phyloP scores from a whole-genome alignment of 2,113 vertebrate genomes.

The Perca flavescens region DNA sequence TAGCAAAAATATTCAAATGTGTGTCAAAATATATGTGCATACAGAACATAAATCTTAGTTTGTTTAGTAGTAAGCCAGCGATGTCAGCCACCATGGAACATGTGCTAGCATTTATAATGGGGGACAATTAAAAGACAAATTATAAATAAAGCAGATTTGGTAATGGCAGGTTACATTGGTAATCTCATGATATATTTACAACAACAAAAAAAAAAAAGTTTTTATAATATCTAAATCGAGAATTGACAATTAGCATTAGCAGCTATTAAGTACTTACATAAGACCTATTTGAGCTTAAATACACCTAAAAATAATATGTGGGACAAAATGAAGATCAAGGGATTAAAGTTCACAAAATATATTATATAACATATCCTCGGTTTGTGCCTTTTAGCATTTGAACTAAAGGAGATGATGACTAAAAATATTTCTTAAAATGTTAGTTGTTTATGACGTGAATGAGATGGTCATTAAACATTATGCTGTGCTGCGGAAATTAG shows the following conservation, averaged over 20 bases:
- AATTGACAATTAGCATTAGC: not conserved
- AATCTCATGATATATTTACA: not conserved
- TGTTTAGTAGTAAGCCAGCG: too few relatives aligned
- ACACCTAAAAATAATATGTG: not conserved
- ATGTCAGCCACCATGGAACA: not conserved
- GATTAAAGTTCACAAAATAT: constrained; percentile 23
- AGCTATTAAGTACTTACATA: constrained; percentile 10
- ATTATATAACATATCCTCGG: constrained; percentile 2
- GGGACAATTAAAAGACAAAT: not conserved
- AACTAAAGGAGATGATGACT: not conserved
- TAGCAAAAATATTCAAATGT: not conserved
- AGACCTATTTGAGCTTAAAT: not conserved
- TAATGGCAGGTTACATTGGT: not conserved
- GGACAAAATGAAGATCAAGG: not conserved
- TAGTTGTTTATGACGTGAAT: not conserved
- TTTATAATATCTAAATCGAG: not conserved
- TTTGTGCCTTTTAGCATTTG: not conserved
- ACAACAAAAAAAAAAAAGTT: too few relatives aligned
- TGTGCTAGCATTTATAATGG: not conserved
- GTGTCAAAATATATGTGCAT: not conserved
- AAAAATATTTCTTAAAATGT: not conserved
- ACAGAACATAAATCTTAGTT: too few relatives aligned
- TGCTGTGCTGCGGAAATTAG: not conserved
- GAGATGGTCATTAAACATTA: not conserved
- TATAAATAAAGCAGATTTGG: not conserved